A percentile compares a stretch with the other conserved stretches of the same genome.
These are phyloP conservation scores for Mesodorylaimus sp. DNA, from an alignment of 2,888 invertebrate species.

Conservation along the genomic window DNA sequence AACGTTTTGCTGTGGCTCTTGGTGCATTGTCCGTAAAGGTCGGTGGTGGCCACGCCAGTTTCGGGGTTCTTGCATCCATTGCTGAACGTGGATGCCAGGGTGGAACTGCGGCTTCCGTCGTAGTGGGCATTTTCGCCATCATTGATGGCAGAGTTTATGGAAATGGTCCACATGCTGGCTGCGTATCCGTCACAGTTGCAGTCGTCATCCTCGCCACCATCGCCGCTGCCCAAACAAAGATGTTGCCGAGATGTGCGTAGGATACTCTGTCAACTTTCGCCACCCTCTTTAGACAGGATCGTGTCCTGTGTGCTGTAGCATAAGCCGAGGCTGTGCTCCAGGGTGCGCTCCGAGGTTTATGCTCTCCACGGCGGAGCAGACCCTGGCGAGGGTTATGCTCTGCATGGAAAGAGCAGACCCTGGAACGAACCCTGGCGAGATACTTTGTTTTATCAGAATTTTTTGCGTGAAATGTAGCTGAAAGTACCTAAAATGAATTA, in stretches of 20 bases:
- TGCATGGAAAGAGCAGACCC: too few relatives aligned
- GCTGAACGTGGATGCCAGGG: constrained; percentile 92
- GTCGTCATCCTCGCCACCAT: constrained; percentile 95
- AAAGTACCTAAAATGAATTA: too few relatives aligned
- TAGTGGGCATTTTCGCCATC: constrained; percentile 99
- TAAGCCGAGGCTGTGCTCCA: too few relatives aligned
- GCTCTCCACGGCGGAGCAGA: too few relatives aligned
- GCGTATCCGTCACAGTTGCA: constrained; percentile 99
- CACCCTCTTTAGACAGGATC: too few relatives aligned
- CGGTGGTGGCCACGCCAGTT: constrained; percentile 94
- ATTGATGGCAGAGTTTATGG: constrained; percentile 97
- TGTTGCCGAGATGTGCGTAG: constrained; percentile 84
- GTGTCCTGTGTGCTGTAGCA: too few relatives aligned
- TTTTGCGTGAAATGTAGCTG: too few relatives aligned
- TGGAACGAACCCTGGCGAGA: too few relatives aligned
- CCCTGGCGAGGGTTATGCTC: too few relatives aligned
- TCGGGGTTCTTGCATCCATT: constrained; percentile 94
- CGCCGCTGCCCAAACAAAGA: constrained; percentile 99
- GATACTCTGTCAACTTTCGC: too few relatives aligned
- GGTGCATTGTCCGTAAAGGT: constrained; percentile 93
- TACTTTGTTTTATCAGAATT: too few relatives aligned
- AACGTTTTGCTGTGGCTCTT: constrained; percentile 94
- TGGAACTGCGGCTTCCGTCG: constrained; percentile 96
- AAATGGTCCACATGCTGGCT: constrained; percentile 99
- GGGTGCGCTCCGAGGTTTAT: too few relatives aligned